phyloP scores from a whole-genome alignment of 37 sponge, comb jelly and placozoan species.

The Eunapius fragilis region DNA sequence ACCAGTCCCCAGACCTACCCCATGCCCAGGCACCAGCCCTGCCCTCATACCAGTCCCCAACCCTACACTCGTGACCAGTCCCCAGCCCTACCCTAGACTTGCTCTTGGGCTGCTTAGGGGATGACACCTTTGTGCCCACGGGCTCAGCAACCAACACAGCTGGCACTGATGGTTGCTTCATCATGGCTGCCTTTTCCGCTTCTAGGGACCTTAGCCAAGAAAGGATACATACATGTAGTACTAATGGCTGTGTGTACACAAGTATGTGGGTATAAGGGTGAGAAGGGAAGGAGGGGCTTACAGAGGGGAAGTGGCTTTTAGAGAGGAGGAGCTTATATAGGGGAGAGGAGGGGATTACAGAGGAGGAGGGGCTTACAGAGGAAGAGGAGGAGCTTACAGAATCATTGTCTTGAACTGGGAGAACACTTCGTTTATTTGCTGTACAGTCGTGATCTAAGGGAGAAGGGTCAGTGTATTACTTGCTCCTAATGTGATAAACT shows the following conservation, averaged over 20 bases:
- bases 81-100: neutral
- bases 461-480: too few species aligned
- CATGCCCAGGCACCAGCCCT: too few species aligned
- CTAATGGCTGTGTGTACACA: too few species aligned
- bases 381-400: conserved; percentile 6
- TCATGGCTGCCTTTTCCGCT: neutral
- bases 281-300: too few species aligned
- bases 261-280: too few species aligned
- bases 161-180: neutral
- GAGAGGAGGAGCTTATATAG: neutral
- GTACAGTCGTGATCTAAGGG: conserved; percentile 64
- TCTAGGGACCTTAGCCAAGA: neutral
- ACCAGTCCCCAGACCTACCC: too few species aligned
- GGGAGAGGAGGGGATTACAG: neutral
- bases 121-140: neutral
- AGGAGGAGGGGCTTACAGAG: neutral
- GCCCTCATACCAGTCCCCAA: too few species aligned
- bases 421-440: conserved; percentile 77
- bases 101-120: neutral
- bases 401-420: conserved; percentile 68
- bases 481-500: too few species aligned
- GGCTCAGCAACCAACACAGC: neutral
- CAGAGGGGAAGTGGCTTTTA: neutral
- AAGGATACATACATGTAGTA: too few species aligned
- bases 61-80: neutral